Evolutionary conservation across 2,797 vertebrate species (phyloP), one percentile per base, ranked within the genome.

Genomic region (Neopelma chrysocephalum): DNA sequence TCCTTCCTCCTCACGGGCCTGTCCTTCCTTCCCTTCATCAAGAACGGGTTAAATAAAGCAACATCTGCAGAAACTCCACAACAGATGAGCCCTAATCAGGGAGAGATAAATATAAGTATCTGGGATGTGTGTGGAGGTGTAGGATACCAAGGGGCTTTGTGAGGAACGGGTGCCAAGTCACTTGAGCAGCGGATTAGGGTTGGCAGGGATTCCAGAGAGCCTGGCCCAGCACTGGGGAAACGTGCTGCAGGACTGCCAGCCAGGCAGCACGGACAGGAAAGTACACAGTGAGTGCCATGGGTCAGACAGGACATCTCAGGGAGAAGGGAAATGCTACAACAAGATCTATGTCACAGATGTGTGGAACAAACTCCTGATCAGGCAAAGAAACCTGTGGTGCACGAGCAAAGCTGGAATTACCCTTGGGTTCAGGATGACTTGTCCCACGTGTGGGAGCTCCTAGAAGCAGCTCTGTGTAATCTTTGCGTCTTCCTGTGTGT

Each of bases 21-120:
- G 77, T 75, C 81, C 92, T 92, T 91, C 96, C 97, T 97, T 93
- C 85, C 95, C 95, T 73, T 95, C 56, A n/a, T 29, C 80, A 92
- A 90, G 79, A 15, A 61, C 1, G 5, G 75, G 93, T 97, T 98
- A 96, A 97, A 97, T 94, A 96, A 96, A 98, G 92, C 95, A 96
- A 94, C 96, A 94, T 92, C 94, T 96, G 91, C 84, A 95, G 36
- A 71, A 93, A 73, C 62, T 88, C 93, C 6, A 12, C 96, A 87
- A 12, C 87, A 58, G 57, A 87, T 0, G 45, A 66, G 53, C 38
- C 79, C 89, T 94, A 76, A 93, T 76, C 53, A 14, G 65, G 83
- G 82, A 89, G 91, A 92, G 89, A 85, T 79, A 93, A 93, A 87
- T 50, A 10, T 3, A 73, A 88, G 19, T n/a, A 62, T 45, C 87